These are phyloP conservation scores for Lepidurus arcticus DNA, from an alignment of 1,140 invertebrate genomes.

Conservation along the genomic window DNA sequence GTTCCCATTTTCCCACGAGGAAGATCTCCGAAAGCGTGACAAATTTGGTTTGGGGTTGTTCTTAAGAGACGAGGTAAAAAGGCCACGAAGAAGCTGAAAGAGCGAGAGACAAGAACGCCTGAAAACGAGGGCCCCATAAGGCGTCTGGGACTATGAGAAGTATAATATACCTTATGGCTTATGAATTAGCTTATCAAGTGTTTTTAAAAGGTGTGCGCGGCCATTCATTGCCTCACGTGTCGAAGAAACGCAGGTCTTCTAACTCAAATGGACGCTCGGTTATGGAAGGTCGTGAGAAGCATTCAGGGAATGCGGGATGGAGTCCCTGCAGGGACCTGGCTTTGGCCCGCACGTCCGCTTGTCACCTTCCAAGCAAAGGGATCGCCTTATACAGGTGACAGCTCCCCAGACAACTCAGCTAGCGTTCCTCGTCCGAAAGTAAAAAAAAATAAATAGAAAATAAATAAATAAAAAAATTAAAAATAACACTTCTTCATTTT, in stretches of 20 bases:
- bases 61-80: neutral
- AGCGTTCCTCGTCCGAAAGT: neutral
- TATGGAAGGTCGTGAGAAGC: conserved; percentile 21
- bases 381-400: conserved; percentile 21
- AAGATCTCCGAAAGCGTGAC: neutral
- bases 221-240: conserved; percentile 21
- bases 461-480: neutral
- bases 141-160: neutral
- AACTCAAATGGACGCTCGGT: conserved; percentile 1
- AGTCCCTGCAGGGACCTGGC: conserved; percentile 12
- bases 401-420: neutral
- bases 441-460: neutral
- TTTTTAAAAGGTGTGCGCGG: conserved; percentile 13
- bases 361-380: neutral
- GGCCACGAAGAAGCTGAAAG: neutral
- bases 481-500: conserved; percentile 10
- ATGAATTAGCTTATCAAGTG: conserved; percentile 22
- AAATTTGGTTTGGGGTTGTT: neutral
- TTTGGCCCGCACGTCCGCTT: neutral
- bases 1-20: conserved; percentile 9
- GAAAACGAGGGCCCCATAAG: conserved; percentile 10
- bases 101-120: neutral
- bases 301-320: conserved; percentile 10
- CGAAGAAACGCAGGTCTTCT: conserved; percentile 21
- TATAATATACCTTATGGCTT: conserved; percentile 6